Conservation (phyloP, 2,888 invertebrate genomes). For the Notodonta ziczac region DNA sequence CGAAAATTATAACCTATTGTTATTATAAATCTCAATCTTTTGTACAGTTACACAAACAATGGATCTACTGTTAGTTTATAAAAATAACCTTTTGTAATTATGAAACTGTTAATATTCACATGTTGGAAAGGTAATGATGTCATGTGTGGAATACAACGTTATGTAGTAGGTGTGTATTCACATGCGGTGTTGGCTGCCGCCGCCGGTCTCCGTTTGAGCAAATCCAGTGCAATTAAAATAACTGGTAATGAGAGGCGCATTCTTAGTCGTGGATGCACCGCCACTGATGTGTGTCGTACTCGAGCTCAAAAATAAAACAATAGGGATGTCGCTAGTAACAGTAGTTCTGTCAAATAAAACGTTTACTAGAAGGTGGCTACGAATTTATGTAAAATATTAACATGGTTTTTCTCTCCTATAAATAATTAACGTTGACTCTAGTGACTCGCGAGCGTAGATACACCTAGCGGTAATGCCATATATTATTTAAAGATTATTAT, state of each 20-base stretch:
- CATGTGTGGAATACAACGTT: conserved; percentile 32
- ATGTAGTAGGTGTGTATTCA: conserved; percentile 33
- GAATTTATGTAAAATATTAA: no score
- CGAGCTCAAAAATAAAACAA: conserved; percentile 4
- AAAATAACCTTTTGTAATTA: conserved; percentile 34
- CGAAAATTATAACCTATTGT: conserved; percentile 30
- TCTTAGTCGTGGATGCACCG: conserved; percentile 53
- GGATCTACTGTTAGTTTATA: conserved; percentile 26
- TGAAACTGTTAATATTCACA: conserved; percentile 25
- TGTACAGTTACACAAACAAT: conserved; percentile 40
- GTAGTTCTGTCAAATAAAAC: no score
- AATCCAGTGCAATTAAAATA: conserved; percentile 64
- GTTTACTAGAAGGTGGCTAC: no score
- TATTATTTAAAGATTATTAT: no score
- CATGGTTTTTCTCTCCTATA: no score
- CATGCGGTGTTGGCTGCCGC: conserved; percentile 36
- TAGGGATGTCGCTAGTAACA: neutral
- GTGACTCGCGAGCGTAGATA: no score
- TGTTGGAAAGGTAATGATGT: conserved; percentile 32
- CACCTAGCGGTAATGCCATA: no score
- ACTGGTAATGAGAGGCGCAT: conserved; percentile 68
- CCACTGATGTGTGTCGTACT: neutral
- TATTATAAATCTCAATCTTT: conserved; percentile 15
- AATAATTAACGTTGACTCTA: no score
- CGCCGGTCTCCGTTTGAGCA: conserved; percentile 31